Percentiles rank a stretch among this genome's conserved stretches.
Conservation (phyloP, 2,797 vertebrate genomes). For the Peromyscus attwateri region DNA sequence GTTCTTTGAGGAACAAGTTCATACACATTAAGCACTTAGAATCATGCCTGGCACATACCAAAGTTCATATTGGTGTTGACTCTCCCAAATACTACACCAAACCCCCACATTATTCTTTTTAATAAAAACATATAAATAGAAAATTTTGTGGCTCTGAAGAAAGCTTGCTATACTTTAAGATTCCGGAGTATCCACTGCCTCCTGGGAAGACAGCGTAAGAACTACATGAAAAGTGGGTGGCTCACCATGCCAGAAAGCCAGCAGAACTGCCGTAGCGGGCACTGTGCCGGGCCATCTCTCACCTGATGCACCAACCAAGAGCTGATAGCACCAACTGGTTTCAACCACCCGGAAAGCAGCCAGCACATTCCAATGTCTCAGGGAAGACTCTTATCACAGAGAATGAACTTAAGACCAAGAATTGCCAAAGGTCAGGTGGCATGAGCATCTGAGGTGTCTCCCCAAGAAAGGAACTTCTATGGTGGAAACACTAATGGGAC, state of each 20-base stretch:
- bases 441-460: not conserved
- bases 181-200: not conserved
- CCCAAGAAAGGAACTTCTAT: not conserved
- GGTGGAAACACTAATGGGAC: not conserved
- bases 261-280: no score
- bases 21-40: not conserved
- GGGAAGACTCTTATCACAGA: not conserved
- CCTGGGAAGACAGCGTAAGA: not conserved
- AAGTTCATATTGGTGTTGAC: not conserved
- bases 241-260: not conserved
- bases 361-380: not conserved
- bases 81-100: not conserved
- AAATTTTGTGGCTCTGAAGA: not conserved
- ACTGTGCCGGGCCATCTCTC: not conserved
- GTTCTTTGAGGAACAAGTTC: not conserved
- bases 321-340: not conserved
- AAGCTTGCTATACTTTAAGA: not conserved
- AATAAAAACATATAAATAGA: not conserved
- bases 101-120: constrained; percentile 8
- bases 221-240: not conserved
- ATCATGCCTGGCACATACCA: not conserved
- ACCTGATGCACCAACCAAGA: not conserved
- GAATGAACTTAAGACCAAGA: constrained; percentile 1
- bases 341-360: not conserved
- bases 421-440: not conserved